Conservation (phyloP, 2,797 vertebrate genomes). For the Pseudochirops cupreus region DNA sequence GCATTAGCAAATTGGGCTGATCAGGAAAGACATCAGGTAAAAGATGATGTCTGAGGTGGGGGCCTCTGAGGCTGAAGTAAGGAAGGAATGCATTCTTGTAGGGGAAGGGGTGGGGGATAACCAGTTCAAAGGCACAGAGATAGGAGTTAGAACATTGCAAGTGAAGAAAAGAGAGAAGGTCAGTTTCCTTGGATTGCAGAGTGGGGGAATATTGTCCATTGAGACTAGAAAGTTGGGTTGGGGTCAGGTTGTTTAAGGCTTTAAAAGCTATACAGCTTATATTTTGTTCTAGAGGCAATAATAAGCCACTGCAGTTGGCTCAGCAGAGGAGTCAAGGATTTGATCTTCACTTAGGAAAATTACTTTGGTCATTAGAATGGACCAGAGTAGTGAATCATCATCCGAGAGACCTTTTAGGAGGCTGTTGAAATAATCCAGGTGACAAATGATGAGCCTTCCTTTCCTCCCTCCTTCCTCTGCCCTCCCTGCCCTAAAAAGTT, state of each 20-base stretch:
- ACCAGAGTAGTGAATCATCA: not conserved
- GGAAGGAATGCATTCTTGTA: not conserved
- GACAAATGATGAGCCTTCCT: not conserved
- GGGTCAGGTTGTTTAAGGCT: not conserved
- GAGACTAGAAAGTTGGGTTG: not conserved
- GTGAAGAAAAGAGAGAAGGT: not conserved
- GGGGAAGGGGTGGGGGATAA: too few species aligned
- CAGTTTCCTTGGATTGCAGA: not conserved
- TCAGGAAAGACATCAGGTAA: not conserved
- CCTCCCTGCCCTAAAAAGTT: not conserved
- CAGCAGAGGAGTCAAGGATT: not conserved
- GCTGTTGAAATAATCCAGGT: not conserved
- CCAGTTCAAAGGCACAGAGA: not conserved
- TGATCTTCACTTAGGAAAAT: not conserved
- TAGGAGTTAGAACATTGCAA: not conserved
- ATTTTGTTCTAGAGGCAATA: not conserved
- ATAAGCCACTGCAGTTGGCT: not conserved
- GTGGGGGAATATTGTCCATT: not conserved
- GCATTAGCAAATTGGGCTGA: not conserved
- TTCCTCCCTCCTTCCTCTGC: not conserved
- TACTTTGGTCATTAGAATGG: not conserved
- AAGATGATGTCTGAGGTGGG: not conserved
- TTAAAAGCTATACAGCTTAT: not conserved
- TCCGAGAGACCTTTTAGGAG: not conserved
- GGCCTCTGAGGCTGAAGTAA: not conserved